phyloP scores from a whole-genome alignment of 2,113 vertebrate species.

The Larimichthys polyactis region DNA sequence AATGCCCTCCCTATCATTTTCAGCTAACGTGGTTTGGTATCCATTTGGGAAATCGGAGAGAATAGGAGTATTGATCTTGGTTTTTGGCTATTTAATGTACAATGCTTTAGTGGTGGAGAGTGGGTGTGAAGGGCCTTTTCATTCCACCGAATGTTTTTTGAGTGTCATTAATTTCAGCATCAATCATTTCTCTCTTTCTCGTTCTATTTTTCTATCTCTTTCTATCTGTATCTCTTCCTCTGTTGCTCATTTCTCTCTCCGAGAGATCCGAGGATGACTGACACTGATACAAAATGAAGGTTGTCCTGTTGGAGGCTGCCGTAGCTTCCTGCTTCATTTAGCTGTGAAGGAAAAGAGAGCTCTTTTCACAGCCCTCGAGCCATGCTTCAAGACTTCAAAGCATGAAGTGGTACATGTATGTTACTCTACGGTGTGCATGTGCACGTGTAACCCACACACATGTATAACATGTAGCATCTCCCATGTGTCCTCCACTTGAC shows the following conservation, averaged over 20 bases:
- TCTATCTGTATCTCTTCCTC: constrained; percentile 11
- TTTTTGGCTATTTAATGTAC: constrained; percentile 52
- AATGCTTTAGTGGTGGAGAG: constrained; percentile 39
- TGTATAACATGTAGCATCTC: neutral
- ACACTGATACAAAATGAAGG: constrained; percentile 55
- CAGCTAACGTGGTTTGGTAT: constrained; percentile 66
- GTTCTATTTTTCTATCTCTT: constrained; percentile 8
- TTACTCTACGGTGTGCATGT: constrained; percentile 2
- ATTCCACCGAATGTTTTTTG: constrained; percentile 61
- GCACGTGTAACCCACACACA: neutral
- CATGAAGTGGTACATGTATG: constrained; percentile 7
- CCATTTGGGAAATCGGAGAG: constrained; percentile 66
- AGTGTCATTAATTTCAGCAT: constrained; percentile 57
- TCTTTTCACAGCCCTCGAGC: constrained; percentile 8
- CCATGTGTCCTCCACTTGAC: constrained; percentile 21
- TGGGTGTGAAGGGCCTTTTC: constrained; percentile 65
- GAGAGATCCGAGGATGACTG: constrained; percentile 23
- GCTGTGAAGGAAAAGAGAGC: constrained; percentile 19
- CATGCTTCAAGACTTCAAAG: constrained; percentile 25
- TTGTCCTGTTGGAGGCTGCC: constrained; percentile 50
- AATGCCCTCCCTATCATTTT: constrained; percentile 63
- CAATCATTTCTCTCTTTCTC: constrained; percentile 43
- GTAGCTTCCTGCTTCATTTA: constrained; percentile 51
- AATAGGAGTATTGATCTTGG: constrained; percentile 67
- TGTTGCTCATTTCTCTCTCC: constrained; percentile 28